A percentile compares a stretch with the other conserved stretches of the same genome.
Evolutionary conservation across 2,797 vertebrate species (phyloP).

Genomic region (Amblyraja radiata): DNA sequence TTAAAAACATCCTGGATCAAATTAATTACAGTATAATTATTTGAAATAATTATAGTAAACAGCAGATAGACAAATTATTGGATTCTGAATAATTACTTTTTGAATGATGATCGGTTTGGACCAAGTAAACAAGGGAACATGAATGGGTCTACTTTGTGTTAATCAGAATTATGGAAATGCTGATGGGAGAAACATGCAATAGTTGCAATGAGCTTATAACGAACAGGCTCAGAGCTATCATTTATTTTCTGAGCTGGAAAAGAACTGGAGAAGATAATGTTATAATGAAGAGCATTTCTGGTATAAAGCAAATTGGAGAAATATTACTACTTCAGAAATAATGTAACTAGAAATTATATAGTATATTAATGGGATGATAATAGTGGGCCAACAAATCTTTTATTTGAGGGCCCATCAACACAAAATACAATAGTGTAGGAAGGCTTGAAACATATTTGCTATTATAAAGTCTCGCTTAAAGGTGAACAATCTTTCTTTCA

Average conservation of each 20-base stretch:
- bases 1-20: not conserved
- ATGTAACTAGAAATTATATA: too few relatives aligned
- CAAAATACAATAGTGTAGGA: too few relatives aligned
- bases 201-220: not conserved
- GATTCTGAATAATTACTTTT: constrained; percentile 3
- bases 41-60: not conserved
- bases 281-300: not conserved
- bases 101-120: not conserved
- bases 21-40: not conserved
- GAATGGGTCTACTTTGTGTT: not conserved
- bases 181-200: not conserved
- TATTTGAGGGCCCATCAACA: too few relatives aligned
- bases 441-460: too few relatives aligned
- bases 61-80: not conserved
- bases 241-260: not conserved
- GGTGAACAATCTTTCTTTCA: too few relatives aligned
- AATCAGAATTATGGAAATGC: not conserved
- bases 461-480: too few relatives aligned
- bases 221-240: not conserved
- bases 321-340: not conserved
- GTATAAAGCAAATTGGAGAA: not conserved
- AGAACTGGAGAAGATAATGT: not conserved
- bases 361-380: too few relatives aligned
- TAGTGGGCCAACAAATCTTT: too few relatives aligned
- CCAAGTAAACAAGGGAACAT: not conserved